Conservation (phyloP, 2,888 invertebrate species). For the Kryphioiulus occultus region DNA sequence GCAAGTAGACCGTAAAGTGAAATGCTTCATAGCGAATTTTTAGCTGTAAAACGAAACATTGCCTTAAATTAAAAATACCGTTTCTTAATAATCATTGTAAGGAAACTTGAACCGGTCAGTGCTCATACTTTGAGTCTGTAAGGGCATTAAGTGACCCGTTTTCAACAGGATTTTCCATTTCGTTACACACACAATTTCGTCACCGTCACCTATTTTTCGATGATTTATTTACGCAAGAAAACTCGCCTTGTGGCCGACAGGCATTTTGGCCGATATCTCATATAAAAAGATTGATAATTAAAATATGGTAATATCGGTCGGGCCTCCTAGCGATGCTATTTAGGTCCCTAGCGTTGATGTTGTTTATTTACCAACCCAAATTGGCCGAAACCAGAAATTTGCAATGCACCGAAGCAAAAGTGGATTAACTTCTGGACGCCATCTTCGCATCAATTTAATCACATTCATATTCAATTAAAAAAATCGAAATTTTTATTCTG, state of each 20-base stretch:
- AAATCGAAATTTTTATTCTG: too few species aligned
- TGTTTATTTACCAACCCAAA: neutral
- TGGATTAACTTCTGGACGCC: too few species aligned
- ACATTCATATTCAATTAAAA: too few species aligned
- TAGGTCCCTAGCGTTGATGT: neutral
- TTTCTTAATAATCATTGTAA: too few species aligned
- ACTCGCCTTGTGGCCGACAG: neutral
- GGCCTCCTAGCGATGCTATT: neutral
- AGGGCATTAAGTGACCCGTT: neutral
- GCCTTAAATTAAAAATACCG: too few species aligned
- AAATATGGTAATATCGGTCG: neutral
- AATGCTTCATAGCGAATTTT: neutral
- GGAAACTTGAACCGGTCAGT: too few species aligned
- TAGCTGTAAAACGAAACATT: neutral
- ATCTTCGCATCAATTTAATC: too few species aligned
- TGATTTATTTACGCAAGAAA: neutral
- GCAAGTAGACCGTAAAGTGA: too few species aligned
- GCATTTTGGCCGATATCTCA: neutral
- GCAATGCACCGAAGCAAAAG: too few species aligned
- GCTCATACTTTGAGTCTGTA: too few species aligned
- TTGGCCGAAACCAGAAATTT: too few species aligned
- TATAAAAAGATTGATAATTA: neutral
- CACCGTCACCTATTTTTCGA: neutral
- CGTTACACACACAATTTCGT: neutral
- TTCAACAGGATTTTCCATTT: neutral